A percentile compares a stretch with the other conserved stretches of the same genome.
Evolutionary conservation across 2,888 invertebrate species (phyloP).

Genomic region (Nipponacmea schrenckii): DNA sequence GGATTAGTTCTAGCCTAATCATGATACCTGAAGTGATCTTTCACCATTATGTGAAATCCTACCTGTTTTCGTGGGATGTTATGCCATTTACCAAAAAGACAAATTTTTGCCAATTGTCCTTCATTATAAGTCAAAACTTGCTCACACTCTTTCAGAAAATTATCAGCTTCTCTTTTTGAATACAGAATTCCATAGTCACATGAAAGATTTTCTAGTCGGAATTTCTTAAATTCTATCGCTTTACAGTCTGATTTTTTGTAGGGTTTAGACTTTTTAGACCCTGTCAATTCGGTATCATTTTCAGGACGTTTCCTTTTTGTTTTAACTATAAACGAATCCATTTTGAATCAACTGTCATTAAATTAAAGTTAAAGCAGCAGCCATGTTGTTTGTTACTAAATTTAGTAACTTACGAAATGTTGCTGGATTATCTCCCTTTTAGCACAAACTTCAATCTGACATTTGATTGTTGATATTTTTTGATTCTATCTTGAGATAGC

Average conservation of each 20-base stretch:
- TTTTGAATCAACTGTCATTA: neutral
- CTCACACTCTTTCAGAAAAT: slow-evolving; percentile 71
- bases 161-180: slow-evolving; percentile 69
- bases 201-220: slow-evolving; percentile 71
- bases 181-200: slow-evolving; percentile 73
- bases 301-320: slow-evolving; percentile 4
- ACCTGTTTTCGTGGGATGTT: slow-evolving; percentile 77
- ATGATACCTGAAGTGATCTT: no score
- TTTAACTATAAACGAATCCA: slow-evolving; percentile 18
- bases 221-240: slow-evolving; percentile 35
- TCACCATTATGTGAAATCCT: neutral
- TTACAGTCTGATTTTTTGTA: neutral
- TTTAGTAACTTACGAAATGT: no score
- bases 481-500: no score
- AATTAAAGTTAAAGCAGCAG: no score
- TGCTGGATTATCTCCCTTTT: no score
- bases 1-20: no score
- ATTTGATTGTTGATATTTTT: no score
- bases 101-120: slow-evolving; percentile 75
- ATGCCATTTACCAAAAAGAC: slow-evolving; percentile 77
- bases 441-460: no score
- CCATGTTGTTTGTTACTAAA: no score
- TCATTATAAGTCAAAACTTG: slow-evolving; percentile 74
- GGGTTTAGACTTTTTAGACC: neutral
- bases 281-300: neutral